Evolutionary conservation across 2,888 invertebrate genomes (phyloP), one percentile per base, ranked within the genome.

Genomic region (Synanthedon vespiformis): DNA sequence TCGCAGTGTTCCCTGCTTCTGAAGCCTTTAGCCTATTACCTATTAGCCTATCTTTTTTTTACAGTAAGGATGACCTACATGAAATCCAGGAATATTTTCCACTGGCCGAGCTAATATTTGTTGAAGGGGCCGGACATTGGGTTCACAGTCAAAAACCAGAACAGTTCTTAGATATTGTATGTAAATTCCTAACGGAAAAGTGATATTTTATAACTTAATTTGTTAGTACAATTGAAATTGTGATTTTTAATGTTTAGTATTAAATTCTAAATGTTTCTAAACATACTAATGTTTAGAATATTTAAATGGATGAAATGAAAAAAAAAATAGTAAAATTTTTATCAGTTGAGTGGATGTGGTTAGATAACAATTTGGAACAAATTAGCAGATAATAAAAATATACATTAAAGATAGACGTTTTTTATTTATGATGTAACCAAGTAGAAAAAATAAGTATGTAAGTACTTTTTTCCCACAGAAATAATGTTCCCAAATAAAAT

Each of bases 91-190:
- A 90, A 57, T 80, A 93, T 52, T 96, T 96, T 68, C 94, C 95
- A 0, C 76, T 87, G 6, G 92, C 93, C 0, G 82, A 91, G 58
- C 89, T 96, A 65, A 74, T 86, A 50, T 92, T 91, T 61, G 89
- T 97, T 52, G 89, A 91, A 51, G 94, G 93, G 41, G 95, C 98
- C 5, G 96, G 96, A 0, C 98, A 99, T 77, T 95, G 97, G 94
- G 92, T 98, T 1, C 98, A 99, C 73, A 92, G 94, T 58, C 97
- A 98, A 57, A 94, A 96, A 72, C 96, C 98, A 1, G 78, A 88
- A 6, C 91, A 93, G 58, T 96, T 97, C 74, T 74, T 95, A 22
- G 88, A 91, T 51, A 63, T 88, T 51, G 85, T 92, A 40, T 80
- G 90, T 60, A 87, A 89, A 59, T 95, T 94, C 77, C 73, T 94